Conservation (phyloP, 53 echinoderm and acorn worm species). For the Apostichopus leukothele region DNA sequence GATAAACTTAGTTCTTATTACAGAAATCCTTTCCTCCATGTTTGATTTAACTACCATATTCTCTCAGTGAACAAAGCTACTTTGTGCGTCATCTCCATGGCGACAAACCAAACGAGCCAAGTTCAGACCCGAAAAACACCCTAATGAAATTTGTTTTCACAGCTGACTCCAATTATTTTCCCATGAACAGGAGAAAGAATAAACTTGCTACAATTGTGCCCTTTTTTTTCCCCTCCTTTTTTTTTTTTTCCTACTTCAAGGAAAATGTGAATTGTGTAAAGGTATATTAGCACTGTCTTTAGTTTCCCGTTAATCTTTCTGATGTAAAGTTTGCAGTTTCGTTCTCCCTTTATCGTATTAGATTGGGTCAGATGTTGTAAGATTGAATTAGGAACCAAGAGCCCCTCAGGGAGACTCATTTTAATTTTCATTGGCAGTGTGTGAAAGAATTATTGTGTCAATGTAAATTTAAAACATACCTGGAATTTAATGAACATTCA, state of each 20-base stretch:
- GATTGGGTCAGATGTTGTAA: no score
- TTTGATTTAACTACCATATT: not conserved
- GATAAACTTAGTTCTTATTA: not conserved
- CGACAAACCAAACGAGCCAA: not conserved
- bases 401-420: no score
- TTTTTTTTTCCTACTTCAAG: not conserved
- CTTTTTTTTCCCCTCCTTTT: not conserved
- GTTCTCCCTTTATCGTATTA: no score
- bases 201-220: not conserved
- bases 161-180: conserved; percentile 24
- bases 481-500: no score
- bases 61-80: not conserved
- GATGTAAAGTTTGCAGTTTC: no score
- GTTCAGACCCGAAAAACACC: not conserved
- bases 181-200: not conserved
- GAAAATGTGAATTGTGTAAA: not conserved
- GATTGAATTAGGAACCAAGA: no score
- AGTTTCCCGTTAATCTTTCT: no score
- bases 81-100: not conserved
- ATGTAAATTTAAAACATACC: no score
- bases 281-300: no score
- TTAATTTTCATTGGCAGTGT: no score
- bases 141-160: conserved; percentile 27
- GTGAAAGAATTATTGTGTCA: no score
- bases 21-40: not conserved